Base-by-base conservation (phyloP, 2,888 invertebrate species). In the Portevinia maculata region DNA sequence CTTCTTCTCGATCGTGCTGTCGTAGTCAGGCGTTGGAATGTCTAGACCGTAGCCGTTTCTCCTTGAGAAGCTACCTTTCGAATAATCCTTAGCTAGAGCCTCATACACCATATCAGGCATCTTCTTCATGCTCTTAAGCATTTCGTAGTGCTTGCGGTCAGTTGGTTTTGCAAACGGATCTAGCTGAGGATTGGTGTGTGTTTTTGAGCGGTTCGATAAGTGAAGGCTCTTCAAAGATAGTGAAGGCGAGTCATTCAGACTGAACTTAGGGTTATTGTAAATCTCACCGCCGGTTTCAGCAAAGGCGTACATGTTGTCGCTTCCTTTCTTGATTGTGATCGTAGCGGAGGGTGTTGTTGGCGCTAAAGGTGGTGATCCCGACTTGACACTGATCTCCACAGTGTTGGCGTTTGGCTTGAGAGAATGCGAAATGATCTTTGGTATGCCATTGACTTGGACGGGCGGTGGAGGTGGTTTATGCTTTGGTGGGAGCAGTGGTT, bases 91-190 rank as follows among this genome's bases (percentile, higher is more conserved):
- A 39, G 92, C 93, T 84, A 94, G 92, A 0, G 94, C 93, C 88
- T 94, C 94, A 84, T 94, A 93, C 0, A 94, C 93, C 92, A 94
- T 93, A 87, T 94, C 93, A 0, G 94, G 93, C 87, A 92, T 89
- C 70, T 88, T 88, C 30, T 90, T 89, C 87, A 90, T 89, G 46
- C 88, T 90, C 4, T 89, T 86, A 67, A 90, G 73, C 87, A 90
- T 88, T 44, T 90, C 88, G 50, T 90, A 90, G 46, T 90, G 90
- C 69, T 89, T 84, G 0, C 88, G 87, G 53, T 89, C 88, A 8
- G 87, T 87, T 0, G 88, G 88, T n/a, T 89, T 89, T 0, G 89
- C 87, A 75, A 89, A 91, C 19, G 90, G 89, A 67, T 91, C 90
- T 2, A 89, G 79, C 11, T 0, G 86, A 44, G 15, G 44, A 4